Base-by-base conservation (phyloP, 1,140 invertebrate species). In the Scylla paramamosain region DNA sequence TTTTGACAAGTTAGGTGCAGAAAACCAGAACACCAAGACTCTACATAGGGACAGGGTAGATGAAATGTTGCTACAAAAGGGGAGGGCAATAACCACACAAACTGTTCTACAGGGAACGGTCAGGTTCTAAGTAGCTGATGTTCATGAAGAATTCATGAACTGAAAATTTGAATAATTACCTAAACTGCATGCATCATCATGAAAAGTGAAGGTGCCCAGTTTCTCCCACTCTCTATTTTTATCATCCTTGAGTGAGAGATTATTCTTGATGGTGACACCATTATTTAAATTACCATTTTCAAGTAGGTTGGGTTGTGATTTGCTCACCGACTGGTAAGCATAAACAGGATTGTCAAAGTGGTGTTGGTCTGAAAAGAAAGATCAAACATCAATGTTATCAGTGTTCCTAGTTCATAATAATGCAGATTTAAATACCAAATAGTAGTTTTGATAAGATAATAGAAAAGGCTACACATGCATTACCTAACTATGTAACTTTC, bases 311-410 rank as follows among this genome's bases (percentile, higher is more conserved):
- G 94, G 94, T 52, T 95, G 95, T 14, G 96, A 95, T 87, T 96
- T 96, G 91, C 95, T 96, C 39, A 95, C 96, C 52, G 94, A 93
- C 86, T 96, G 96, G 91, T 96, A 96, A 16, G 98, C 98, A 97
- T 99, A 99, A 1, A 99, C 98, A 0, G 98, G 98, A 97, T 99
- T 99, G 97, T 99, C 99, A 97, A 99, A 99, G 97, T 99, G 98
- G 97, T 98, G 98, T 96, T 98, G 98, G 96, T 99, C 98, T 98
- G 96, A 93, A 97, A 93, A 82, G 52, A 77, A 84, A 94, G 91
- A 91, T 32, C 93, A 82, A 95, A 95, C 25, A 67, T 32, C n/a
- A 39, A 67, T 84, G 8, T 94, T 82, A 52, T 16, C n/a, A 94
- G 6, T 28, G 28, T 28, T 29, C 31, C 20, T 31, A 46, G 4